Base-by-base conservation (phyloP, 2,113 vertebrate genomes). In the Miniopterus natalensis region DNA sequence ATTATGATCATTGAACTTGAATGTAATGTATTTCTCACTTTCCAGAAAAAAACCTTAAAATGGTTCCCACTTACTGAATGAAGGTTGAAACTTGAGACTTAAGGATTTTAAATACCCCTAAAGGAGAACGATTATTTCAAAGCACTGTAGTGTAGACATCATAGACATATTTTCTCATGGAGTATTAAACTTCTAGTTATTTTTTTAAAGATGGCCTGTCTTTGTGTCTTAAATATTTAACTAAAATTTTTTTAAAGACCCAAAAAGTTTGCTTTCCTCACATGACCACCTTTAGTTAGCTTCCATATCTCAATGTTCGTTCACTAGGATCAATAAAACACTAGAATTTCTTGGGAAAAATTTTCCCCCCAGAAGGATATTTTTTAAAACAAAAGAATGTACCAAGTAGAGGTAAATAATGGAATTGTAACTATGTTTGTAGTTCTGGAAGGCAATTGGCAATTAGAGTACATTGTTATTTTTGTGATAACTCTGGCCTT, bases 191-290 rank as follows among this genome's bases (percentile, higher is more conserved):
- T 40, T 53, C 27, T 74, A 5, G 21, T 66, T 77, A 29, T 88
- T 79, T 42, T 75, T 71, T 77, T 90, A 29, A 59, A 87, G 51
- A 70, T 84, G 21, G 6, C 68, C n/a, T 77, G 70, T 66, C 14
- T 90, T 61, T 90, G n/a, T 81, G 10, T 92, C 15, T 51, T 92
- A 94, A 96, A 27, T 86, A 79, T 65, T 42, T 90, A 88, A 23
- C 61, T 79, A 55, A 88, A 91, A 91, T 51, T 63, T 0, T 78
- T 90, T 68, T 45, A 18, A 94, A 75, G 29, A 36, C 12, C 5
- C 20, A 10, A 6, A 55, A 73, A 88, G 12, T 75, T 55, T 85
- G 47, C 29, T 70, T 92, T 79, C 27, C 27, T 86, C 7, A 75
- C 61, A 53, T 89, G 71, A 88, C 51, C n/a, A 70, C 9, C 3